Conservation (phyloP, 2,888 invertebrate species). For the Ornithoptera alexandrae region DNA sequence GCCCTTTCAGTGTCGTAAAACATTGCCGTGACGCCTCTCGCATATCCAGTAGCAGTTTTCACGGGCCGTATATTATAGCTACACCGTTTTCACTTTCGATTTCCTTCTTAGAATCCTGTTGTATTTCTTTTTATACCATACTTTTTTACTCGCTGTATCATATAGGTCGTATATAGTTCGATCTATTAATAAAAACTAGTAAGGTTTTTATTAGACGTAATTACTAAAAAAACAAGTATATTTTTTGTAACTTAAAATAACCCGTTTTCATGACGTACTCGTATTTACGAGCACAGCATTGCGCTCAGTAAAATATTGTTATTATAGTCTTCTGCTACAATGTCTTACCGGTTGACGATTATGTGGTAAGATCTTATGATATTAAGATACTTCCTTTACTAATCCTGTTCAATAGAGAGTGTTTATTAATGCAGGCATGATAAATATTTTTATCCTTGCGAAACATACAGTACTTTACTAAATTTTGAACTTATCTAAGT, state of each 20-base stretch:
- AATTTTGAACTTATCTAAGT: constrained; percentile 43
- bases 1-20: constrained; percentile 57
- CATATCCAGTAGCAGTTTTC: constrained; percentile 46
- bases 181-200: no score
- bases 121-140: not conserved
- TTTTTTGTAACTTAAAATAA: no score
- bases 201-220: no score
- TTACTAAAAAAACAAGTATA: no score
- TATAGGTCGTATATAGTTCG: no score
- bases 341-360: no score
- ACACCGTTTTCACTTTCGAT: constrained; percentile 27
- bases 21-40: constrained; percentile 48
- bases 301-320: no score
- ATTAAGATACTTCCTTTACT: no score
- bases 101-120: not conserved
- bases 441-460: not conserved
- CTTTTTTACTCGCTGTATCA: not conserved
- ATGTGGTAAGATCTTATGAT: no score
- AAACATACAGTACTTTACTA: constrained; percentile 12
- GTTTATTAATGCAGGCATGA: not conserved
- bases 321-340: no score
- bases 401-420: not conserved
- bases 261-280: no score
- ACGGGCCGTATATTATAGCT: constrained; percentile 40
- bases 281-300: no score